Evolutionary conservation across 1,140 invertebrate species (phyloP), one percentile per base, ranked within the genome.

Genomic region (Panagrolaimus sp.): DNA sequence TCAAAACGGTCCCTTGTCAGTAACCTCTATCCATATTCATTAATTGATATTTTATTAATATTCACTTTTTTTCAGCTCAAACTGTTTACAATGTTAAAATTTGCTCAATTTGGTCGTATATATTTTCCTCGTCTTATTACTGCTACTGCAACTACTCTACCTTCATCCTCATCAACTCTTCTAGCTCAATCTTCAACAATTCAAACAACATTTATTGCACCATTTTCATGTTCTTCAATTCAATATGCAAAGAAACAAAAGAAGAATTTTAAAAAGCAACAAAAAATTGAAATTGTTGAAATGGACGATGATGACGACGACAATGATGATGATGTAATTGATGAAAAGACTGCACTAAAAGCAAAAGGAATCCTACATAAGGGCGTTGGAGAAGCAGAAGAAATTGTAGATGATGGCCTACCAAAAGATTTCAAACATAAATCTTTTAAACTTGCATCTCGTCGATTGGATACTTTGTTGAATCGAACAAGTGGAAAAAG

Each of bases 341-440:
- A 57, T 16, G 51, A 57, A 20, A 57, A 57, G 8, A 57, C 51
- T n/a, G 51, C 51, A 14, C 11, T 57, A 11, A 27, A 20, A 16
- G 51, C 51, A 11, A 57, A 57, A 13, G 51, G 51, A 11, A 57
- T 57, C 27, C 51, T 57, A 5, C 51, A 57, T 16, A 57, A 20
- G 4, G 51, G 51, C 5, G n/a, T 57, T 27, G 51, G 51, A 11
- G 67, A 71, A 8, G 51, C 23, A 1, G 70, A 71, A 16, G 16
- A 72, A 44, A n/a, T 20, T 2, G 1, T 69, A 13, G 74, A 75
- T 20, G 74, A 76, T 44, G 74, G 74, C 8, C 64, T 75, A 3
- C 72, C 74, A 13, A 75, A 75, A 57, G 74, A 76, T 61, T 76
- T 75, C 51, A 75, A 75, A 64, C n/a, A 63, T 42, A 75, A 70